Percentiles rank a stretch among this genome's conserved stretches.
phyloP scores from a whole-genome alignment of 2,797 vertebrate genomes.

The Tokudaia muenninki region DNA sequence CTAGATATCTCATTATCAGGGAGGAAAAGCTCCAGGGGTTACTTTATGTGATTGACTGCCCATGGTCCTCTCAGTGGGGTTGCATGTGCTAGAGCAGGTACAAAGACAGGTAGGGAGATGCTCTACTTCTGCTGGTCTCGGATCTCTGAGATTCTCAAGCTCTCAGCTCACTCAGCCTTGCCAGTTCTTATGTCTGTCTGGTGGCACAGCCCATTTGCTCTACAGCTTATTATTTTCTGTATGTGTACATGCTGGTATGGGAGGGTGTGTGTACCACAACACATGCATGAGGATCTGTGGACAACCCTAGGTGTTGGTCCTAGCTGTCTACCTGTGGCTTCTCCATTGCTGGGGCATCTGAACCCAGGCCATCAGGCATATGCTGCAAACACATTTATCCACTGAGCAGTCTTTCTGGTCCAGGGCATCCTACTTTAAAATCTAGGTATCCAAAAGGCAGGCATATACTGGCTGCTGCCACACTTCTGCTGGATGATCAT shows the following conservation, averaged over 20 bases:
- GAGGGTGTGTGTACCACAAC: background rate
- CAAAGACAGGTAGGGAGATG: background rate
- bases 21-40: background rate
- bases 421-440: background rate
- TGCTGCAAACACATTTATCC: background rate
- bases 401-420: background rate
- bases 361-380: background rate
- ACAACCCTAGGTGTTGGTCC: background rate
- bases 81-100: background rate
- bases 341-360: background rate
- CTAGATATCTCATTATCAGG: background rate
- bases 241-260: background rate
- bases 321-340: background rate
- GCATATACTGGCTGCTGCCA: slow-evolving; percentile 72
- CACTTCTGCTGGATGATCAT: slow-evolving; percentile 74
- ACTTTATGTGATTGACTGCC: background rate
- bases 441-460: slow-evolving; percentile 68
- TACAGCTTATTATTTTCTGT: background rate
- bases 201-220: background rate
- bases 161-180: background rate
- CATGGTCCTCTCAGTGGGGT: background rate
- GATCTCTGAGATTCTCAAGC: background rate
- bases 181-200: background rate
- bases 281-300: background rate
- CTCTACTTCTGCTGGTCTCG: background rate